Percentiles rank a stretch among this genome's conserved stretches.
Evolutionary conservation across 2,113 vertebrate genomes (phyloP).

Genomic region (Vidua macroura): DNA sequence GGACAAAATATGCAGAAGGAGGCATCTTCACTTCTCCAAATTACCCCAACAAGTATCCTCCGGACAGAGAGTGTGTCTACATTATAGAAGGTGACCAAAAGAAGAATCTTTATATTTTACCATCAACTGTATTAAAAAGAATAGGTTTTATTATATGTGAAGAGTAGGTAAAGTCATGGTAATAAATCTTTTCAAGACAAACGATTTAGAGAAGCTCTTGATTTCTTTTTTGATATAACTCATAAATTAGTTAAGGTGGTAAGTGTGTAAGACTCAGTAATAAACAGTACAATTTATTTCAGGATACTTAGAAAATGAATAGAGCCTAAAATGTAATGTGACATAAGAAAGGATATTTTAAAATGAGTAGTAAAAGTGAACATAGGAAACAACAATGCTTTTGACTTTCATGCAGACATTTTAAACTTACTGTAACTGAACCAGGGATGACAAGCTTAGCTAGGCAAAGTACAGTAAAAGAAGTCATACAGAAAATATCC

Average conservation of each 20-base stretch:
- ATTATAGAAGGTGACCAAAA: constrained; percentile 93
- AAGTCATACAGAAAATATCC: neutral
- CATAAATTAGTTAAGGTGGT: neutral
- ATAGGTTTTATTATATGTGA: neutral
- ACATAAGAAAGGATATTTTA: neutral
- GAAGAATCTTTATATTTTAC: neutral
- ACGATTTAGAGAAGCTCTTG: neutral
- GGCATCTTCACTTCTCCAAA: constrained; percentile 97
- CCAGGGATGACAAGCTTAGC: neutral
- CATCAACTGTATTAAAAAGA: neutral
- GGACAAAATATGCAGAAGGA: constrained; percentile 96
- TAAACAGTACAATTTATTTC: neutral
- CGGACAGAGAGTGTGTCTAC: constrained; percentile 95
- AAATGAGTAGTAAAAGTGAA: neutral
- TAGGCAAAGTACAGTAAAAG: neutral
- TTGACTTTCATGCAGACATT: neutral
- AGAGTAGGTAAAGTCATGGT: neutral
- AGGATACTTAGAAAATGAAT: neutral
- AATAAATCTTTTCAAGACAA: neutral
- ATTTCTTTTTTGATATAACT: neutral
- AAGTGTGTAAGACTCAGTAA: neutral
- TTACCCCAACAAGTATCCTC: constrained; percentile 97
- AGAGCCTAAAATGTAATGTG: neutral
- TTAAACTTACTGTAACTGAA: neutral
- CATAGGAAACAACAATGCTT: neutral